Conservation (phyloP, 2,113 vertebrate genomes). For the Oncorhynchus gorbuscha region DNA sequence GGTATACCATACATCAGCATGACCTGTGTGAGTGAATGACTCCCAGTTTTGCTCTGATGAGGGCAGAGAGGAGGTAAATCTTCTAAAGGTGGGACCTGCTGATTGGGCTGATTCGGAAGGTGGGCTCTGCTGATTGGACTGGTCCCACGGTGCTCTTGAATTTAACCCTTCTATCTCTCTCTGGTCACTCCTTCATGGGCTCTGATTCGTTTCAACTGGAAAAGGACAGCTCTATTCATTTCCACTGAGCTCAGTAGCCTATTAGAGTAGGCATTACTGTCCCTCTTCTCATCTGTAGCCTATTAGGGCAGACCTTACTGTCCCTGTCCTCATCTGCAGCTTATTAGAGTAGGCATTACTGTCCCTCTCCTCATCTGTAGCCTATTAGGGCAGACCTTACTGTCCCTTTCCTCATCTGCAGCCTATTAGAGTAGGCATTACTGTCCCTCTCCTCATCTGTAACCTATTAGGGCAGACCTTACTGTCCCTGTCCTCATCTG, state of each 20-base stretch:
- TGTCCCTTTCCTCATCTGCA: too few relatives aligned
- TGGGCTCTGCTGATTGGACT: background rate
- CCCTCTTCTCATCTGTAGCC: too few relatives aligned
- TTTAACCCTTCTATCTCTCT: constrained; percentile 4
- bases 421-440: too few relatives aligned
- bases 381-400: too few relatives aligned
- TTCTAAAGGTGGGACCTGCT: constrained; percentile 27
- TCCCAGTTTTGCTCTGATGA: constrained; percentile 29
- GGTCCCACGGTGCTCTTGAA: constrained; percentile 1
- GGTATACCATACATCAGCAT: constrained; percentile 30
- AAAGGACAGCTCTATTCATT: background rate
- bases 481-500: constrained; percentile 6
- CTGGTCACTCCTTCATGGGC: background rate
- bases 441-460: too few relatives aligned
- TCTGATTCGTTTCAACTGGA: constrained; percentile 32
- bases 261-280: constrained; percentile 1
- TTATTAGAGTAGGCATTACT: too few relatives aligned
- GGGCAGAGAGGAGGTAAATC: constrained; percentile 28
- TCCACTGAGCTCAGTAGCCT: constrained; percentile 5
- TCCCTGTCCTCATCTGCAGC: too few relatives aligned
- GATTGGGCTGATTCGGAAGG: too few relatives aligned
- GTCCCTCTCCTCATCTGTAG: too few relatives aligned
- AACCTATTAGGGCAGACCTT: background rate
- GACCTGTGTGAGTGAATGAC: constrained; percentile 24
- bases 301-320: too few relatives aligned